Evolutionary conservation across 2,113 vertebrate species (phyloP), one percentile per base, ranked within the genome.

Genomic region (Myrmecobius fasciatus): DNA sequence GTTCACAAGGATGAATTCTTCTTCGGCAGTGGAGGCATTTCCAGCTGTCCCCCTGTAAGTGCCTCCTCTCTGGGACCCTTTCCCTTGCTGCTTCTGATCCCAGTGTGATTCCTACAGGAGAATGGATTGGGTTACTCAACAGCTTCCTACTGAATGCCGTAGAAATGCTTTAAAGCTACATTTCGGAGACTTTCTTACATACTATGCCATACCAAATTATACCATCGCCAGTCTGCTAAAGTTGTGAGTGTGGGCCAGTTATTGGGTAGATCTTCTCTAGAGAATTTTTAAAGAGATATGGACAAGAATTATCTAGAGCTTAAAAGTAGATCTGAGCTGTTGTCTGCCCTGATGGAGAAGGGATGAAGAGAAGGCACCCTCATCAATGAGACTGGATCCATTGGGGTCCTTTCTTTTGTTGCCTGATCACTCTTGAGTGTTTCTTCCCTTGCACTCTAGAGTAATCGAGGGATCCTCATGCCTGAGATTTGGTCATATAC

Each of bases 1-100:
- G 98, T 99, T 88, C 99, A 99, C 97, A 99, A 99, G 53, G 99
- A 99, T 91, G 99, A 99, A 97, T 99, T 99, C 98, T 99, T 99
- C 98, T 99, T 99, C 91, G 99, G 99, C 52, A 99, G 99, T 52
- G 98, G 98, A 8, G 99, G 99, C 4, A 99, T 99, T 95, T 98
- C 98, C 96, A 99, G 98, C 97, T 99, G 99, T 97, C 95, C 98
- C 94, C 99, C 99, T 92, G 99, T 99, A 99, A 99, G 99, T 97
- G 95, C 93, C 96, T 52, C 47, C 47, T n/a, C 90, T 24, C 48
- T 93, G 0, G 20, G n/a, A 46, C 22, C 89, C 89, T 53, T 52
- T 54, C 92, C 93, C 22, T 53, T 49, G 43, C 88, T 53, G 25
- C 9, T 92, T 93, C 52, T 0, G 75, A n/a, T 54, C 60, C 89